Conservation (phyloP, 1,140 invertebrate species). For the Mamestra configurata region DNA sequence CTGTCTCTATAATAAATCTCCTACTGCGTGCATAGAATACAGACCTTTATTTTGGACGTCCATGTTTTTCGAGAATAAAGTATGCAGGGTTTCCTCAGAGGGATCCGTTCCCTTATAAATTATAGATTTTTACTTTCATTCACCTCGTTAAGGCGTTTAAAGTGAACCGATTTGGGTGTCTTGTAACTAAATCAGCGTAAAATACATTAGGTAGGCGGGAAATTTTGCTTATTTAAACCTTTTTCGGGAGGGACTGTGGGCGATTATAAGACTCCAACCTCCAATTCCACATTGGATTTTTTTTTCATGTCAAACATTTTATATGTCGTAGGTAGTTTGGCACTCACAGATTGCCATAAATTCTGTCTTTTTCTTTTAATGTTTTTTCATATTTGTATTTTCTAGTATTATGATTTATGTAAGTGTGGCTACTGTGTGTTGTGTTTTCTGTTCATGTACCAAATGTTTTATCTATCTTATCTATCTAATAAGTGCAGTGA, state of each 20-base stretch:
- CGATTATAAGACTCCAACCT: no score
- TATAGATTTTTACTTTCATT: slow-evolving; percentile 18
- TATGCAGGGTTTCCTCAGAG: slow-evolving; percentile 2
- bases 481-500: no score
- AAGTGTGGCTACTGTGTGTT: no score
- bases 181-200: slow-evolving; percentile 11
- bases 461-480: no score
- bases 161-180: slow-evolving; percentile 17
- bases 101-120: slow-evolving; percentile 20
- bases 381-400: no score
- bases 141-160: slow-evolving; percentile 34
- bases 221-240: neutral
- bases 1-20: neutral
- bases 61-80: neutral
- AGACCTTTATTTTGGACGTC: neutral
- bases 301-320: no score
- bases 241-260: neutral
- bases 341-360: no score
- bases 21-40: neutral
- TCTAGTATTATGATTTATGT: no score
- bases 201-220: neutral
- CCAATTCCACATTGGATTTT: no score
- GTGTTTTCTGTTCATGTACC: no score
- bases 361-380: no score
- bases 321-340: no score